These are phyloP conservation scores for Macroramphosus scolopax DNA, from an alignment of 2,797 vertebrate species.

Conservation along the genomic window DNA sequence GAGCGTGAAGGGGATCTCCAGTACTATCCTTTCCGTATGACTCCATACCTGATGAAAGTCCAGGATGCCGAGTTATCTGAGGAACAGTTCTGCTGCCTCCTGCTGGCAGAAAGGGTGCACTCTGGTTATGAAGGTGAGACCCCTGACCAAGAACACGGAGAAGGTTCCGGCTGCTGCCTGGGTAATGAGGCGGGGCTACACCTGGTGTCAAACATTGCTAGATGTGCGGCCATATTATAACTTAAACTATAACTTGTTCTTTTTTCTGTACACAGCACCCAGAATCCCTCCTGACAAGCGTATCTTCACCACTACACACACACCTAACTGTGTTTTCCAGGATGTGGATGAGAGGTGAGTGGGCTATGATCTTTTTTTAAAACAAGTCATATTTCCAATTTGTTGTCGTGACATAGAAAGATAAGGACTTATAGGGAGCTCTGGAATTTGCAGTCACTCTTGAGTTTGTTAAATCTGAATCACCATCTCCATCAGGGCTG, in stretches of 20 bases:
- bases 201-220: too few species aligned
- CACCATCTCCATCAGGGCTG: constrained; percentile 83
- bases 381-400: too few species aligned
- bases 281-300: constrained; percentile 95
- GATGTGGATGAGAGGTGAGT: constrained; percentile 93
- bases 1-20: constrained; percentile 79
- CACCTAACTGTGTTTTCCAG: constrained; percentile 93
- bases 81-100: constrained; percentile 92
- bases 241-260: too few species aligned
- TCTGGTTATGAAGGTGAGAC: constrained; percentile 94
- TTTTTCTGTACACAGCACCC: constrained; percentile 78
- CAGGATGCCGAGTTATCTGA: constrained; percentile 79
- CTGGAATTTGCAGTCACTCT: too few species aligned
- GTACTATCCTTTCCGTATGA: constrained; percentile 95
- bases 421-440: too few species aligned
- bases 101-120: constrained; percentile 94
- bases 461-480: too few species aligned
- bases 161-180: too few species aligned
- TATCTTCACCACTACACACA: constrained; percentile 97
- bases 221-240: too few species aligned
- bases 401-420: too few species aligned
- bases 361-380: too few species aligned
- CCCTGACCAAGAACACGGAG: too few species aligned
- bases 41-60: constrained; percentile 92
- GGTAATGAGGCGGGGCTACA: too few species aligned